Base-by-base conservation (phyloP, 2,113 vertebrate species). In the Perca schrenkii region DNA sequence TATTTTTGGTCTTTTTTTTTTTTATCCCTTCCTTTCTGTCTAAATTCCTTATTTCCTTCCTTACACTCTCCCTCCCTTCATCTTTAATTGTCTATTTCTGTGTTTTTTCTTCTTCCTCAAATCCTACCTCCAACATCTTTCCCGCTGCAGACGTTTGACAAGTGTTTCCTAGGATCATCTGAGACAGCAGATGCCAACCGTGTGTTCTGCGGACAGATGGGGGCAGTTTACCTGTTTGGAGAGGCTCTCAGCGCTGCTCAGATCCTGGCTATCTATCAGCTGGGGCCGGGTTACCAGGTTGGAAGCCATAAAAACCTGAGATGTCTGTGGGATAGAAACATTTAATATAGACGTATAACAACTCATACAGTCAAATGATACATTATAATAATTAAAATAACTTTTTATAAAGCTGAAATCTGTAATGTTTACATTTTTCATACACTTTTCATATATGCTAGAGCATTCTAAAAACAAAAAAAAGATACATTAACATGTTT, bases 191-290 rank as follows among this genome's bases (percentile, higher is more conserved):
- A 99, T 84, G 96, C 95, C 80, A 98, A 99, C 86, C 95, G 98
- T 54, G 97, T 99, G 61, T 99, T 99, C 89, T 99, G 98, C 84
- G 98, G 98, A 52, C 98, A 99, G 91, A 99, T 99, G 97, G 97
- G 98, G 49, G 96, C 98, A 0, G 97, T 99, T 86, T 99, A 99
- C 92, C 96, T 99, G 86, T 99, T 99, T 53, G 97, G 96, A 84
- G 98, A 99, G 84, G 96, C 97, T 82, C 97, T 99, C 79, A 99
- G 97, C 53, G 97, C 98, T 43, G 98, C 98, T 92, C 98, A 99
- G 91, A 98, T 99, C 85, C 96, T 99, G 92, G 97, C 97, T 25
- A 97, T 99, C 92, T 99, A 98, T 94, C 98, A 99, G 83, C 94
- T 99, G 86, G 98, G 98, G 22, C 95, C 98, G 40, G 97, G 97